Percentiles rank a stretch among this genome's conserved stretches.
These are phyloP conservation scores for Gallinago nigripennis DNA, from an alignment of 2,797 vertebrate species.

Conservation along the genomic window DNA sequence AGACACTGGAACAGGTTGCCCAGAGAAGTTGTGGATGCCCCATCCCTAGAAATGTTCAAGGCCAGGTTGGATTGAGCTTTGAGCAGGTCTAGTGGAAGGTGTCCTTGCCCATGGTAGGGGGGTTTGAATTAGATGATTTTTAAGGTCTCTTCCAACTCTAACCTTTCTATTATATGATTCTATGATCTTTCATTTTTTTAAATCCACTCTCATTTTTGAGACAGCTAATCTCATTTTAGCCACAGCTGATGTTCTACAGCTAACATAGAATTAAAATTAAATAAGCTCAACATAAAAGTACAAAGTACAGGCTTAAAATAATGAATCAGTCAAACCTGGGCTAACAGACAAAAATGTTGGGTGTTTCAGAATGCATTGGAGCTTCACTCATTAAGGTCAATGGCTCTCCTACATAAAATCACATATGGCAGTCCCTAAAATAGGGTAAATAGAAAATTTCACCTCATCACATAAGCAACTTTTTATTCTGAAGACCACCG, in stretches of 20 bases:
- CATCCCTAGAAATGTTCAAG: background rate
- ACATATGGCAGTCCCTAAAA: background rate
- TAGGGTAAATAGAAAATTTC: slow-evolving; percentile 16
- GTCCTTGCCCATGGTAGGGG: no score
- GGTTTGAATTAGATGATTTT: no score
- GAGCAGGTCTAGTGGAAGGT: background rate
- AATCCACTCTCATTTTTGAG: slow-evolving; percentile 12
- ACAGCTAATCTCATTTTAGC: slow-evolving; percentile 20
- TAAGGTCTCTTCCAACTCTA: no score
- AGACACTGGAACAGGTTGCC: background rate
- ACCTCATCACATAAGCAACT: background rate
- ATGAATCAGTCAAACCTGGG: slow-evolving; percentile 25
- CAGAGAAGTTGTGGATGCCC: background rate
- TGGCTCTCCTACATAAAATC: background rate
- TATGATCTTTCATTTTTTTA: background rate
- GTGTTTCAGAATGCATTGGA: background rate
- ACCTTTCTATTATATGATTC: no score
- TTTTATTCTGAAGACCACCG: background rate
- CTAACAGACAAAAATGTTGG: slow-evolving; percentile 29
- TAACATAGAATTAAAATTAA: slow-evolving; percentile 28
- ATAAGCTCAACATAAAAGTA: background rate
- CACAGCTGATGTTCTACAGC: background rate
- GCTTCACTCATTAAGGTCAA: slow-evolving; percentile 44
- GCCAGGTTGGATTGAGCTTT: background rate
- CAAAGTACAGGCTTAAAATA: slow-evolving; percentile 24